phyloP scores from a whole-genome alignment of 2,113 vertebrate species.

The Riparia riparia region DNA sequence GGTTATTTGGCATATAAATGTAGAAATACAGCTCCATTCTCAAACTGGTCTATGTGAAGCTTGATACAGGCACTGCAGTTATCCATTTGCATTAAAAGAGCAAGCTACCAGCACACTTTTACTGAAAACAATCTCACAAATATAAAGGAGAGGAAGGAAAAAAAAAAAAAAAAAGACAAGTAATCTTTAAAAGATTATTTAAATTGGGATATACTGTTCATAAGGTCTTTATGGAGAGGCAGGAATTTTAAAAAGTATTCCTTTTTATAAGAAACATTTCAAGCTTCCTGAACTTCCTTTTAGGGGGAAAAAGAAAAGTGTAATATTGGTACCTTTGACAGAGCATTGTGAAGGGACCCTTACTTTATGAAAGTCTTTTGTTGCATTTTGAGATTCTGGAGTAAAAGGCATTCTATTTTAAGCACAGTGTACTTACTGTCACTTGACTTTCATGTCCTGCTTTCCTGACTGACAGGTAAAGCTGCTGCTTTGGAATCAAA shows the following conservation, averaged over 20 bases:
- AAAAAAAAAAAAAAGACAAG: background rate
- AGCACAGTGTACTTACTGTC: background rate
- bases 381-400: slow-evolving; percentile 3
- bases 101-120: background rate
- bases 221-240: background rate
- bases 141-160: background rate
- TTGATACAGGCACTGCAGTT: background rate
- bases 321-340: background rate
- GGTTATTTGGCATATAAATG: background rate
- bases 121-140: background rate
- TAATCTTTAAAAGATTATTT: background rate
- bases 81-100: background rate
- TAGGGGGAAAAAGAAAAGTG: accelerated
- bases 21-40: background rate
- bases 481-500: slow-evolving; percentile 17
- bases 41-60: background rate
- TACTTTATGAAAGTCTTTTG: background rate
- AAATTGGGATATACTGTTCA: background rate
- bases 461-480: slow-evolving; percentile 58
- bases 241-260: background rate
- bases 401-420: slow-evolving; percentile 61
- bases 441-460: background rate
- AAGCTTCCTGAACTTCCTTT: background rate
- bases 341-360: background rate
- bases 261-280: background rate